Conservation (phyloP, 1,140 invertebrate genomes). For the Drosophila orena region DNA sequence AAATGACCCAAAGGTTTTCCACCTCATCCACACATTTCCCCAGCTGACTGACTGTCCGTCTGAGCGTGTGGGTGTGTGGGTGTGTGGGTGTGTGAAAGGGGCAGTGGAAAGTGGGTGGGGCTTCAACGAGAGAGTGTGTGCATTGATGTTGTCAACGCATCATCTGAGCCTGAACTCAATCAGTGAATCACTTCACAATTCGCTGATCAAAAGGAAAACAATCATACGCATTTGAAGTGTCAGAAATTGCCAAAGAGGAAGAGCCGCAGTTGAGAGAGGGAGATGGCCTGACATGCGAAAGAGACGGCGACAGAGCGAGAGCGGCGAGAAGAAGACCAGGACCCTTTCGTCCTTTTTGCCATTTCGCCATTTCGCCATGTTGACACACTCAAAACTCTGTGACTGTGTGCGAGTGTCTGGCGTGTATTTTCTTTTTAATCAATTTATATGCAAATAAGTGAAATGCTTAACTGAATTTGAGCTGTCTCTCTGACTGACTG, state of each 20-base stretch:
- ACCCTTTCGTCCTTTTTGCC: slow-evolving; percentile 66
- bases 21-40: slow-evolving; percentile 29
- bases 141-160: slow-evolving; percentile 76
- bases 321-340: slow-evolving; percentile 20
- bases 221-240: slow-evolving; percentile 83
- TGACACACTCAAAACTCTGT: slow-evolving; percentile 73
- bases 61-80: slow-evolving; percentile 4
- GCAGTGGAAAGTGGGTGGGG: background rate
- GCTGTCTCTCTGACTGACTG: slow-evolving; percentile 54
- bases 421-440: slow-evolving; percentile 83
- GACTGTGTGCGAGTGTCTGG: slow-evolving; percentile 45
- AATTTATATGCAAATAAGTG: slow-evolving; percentile 84
- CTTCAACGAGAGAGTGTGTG: slow-evolving; percentile 25
- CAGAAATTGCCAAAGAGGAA: slow-evolving; percentile 73
- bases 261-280: background rate
- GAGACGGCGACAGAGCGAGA: slow-evolving; percentile 7
- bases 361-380: slow-evolving; percentile 54
- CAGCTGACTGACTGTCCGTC: slow-evolving; percentile 21
- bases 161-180: slow-evolving; percentile 81
- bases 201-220: slow-evolving; percentile 83
- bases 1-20: slow-evolving; percentile 18
- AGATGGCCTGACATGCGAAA: slow-evolving; percentile 1
- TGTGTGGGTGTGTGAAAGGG: slow-evolving; percentile 13
- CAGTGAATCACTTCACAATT: slow-evolving; percentile 82
- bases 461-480: slow-evolving; percentile 83